These are phyloP conservation scores for Motacilla tschutschensis DNA, from an alignment of 2,113 vertebrate genomes.

Conservation along the genomic window DNA sequence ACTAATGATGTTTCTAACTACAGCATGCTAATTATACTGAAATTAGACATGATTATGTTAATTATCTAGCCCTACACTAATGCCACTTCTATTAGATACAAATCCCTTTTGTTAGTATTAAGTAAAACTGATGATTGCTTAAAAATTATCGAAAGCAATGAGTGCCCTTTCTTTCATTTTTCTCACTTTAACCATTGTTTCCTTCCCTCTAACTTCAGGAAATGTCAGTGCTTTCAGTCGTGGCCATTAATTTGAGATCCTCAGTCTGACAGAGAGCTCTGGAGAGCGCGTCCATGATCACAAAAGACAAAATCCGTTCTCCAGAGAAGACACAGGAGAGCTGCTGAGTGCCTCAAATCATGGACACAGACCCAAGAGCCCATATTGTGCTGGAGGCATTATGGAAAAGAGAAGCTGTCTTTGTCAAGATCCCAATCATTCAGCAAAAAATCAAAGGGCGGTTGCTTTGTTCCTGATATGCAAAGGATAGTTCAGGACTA, in stretches of 20 bases:
- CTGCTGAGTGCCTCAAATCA: not conserved
- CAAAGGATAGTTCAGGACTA: not conserved
- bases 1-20: constrained; percentile 17
- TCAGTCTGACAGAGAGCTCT: not conserved
- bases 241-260: not conserved
- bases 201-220: not conserved
- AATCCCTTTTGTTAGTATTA: not conserved
- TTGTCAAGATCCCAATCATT: not conserved
- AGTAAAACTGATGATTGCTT: not conserved
- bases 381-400: not conserved
- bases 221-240: not conserved
- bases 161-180: not conserved
- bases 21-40: constrained; percentile 2
- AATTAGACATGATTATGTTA: not conserved
- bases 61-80: not conserved
- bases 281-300: rapidly evolving
- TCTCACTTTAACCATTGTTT: not conserved
- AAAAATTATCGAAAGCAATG: not conserved
- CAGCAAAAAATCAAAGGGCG: not conserved
- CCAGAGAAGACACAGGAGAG: not conserved
- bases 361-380: not conserved
- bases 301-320: not conserved
- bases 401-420: not conserved
- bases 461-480: not conserved
- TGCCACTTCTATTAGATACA: not conserved